phyloP scores from a whole-genome alignment of 2,797 vertebrate species.

The Pterois miles region DNA sequence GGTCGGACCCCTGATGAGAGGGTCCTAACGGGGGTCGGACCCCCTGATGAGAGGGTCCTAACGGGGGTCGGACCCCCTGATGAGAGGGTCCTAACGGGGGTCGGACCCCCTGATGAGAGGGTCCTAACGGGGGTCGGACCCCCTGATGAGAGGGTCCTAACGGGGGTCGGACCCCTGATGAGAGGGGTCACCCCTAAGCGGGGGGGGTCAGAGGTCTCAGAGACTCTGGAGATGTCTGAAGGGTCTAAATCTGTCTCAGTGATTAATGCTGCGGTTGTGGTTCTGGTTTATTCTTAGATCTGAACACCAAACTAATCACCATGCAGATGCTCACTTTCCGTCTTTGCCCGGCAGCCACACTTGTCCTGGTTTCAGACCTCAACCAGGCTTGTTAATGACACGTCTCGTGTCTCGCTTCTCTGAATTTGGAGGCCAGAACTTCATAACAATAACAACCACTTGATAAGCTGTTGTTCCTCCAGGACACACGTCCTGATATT shows the following conservation, averaged over 20 bases:
- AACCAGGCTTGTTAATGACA: neutral
- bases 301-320: neutral
- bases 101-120: too few relatives aligned
- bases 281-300: neutral
- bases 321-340: neutral
- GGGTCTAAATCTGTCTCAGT: neutral
- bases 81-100: too few relatives aligned
- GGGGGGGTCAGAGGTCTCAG: neutral
- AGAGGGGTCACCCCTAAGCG: too few relatives aligned
- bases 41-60: too few relatives aligned
- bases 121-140: too few relatives aligned
- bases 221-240: constrained; percentile 1
- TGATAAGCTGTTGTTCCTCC: constrained; percentile 7
- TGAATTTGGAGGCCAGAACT: neutral
- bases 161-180: too few relatives aligned
- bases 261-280: neutral
- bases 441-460: neutral
- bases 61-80: too few relatives aligned
- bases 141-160: too few relatives aligned
- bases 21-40: too few relatives aligned
- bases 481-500: neutral
- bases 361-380: neutral
- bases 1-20: neutral
- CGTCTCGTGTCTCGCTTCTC: neutral
- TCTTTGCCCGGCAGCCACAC: neutral